Evolutionary conservation across 2,113 vertebrate species (phyloP).

Genomic region (Paradoxurus hermaphroditus): DNA sequence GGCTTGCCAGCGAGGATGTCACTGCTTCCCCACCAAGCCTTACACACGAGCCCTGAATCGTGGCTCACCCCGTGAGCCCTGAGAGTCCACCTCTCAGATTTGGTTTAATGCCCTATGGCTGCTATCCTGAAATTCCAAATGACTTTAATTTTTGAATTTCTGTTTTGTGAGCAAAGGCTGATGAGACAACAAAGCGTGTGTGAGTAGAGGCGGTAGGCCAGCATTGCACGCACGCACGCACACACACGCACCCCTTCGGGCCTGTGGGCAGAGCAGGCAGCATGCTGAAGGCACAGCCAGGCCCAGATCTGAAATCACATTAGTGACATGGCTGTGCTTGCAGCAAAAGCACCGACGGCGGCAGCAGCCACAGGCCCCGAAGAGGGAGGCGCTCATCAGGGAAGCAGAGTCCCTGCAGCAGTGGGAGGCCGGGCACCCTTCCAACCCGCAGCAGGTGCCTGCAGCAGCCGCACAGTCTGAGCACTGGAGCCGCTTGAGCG

Average conservation of each 20-base stretch:
- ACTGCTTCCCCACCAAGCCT: background rate
- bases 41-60: background rate
- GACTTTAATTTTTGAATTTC: background rate
- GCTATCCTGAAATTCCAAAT: background rate
- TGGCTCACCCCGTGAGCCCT: background rate
- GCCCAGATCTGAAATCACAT: background rate
- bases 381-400: background rate
- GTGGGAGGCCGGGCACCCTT: background rate
- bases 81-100: background rate
- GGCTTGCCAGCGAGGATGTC: background rate
- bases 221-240: too few species aligned
- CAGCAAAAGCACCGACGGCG: background rate
- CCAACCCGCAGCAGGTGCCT: background rate
- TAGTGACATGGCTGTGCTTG: background rate
- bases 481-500: background rate
- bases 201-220: background rate
- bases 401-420: fast-evolving
- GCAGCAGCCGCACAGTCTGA: background rate
- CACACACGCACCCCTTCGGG: too few species aligned
- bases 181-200: background rate
- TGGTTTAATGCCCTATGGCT: background rate
- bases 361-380: background rate
- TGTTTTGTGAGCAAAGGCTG: background rate
- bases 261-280: background rate
- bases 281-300: background rate